Percentiles rank a stretch among this genome's conserved stretches.
Evolutionary conservation across 2,113 vertebrate species (phyloP).

Genomic region (Melierax canorus): DNA sequence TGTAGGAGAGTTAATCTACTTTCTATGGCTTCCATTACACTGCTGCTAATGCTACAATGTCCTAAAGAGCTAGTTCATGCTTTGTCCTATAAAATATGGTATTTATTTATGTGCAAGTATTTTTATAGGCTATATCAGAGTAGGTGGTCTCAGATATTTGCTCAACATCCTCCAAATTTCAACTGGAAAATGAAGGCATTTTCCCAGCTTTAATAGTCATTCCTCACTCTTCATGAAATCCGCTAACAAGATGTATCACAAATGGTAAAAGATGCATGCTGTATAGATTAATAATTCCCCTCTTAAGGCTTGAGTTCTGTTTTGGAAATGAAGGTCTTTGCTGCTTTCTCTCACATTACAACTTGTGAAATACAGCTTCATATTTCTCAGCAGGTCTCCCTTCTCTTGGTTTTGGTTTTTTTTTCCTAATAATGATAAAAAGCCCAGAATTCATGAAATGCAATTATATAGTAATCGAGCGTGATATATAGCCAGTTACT

Average conservation of each 20-base stretch:
- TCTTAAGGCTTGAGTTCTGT: not conserved
- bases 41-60: not conserved
- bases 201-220: not conserved
- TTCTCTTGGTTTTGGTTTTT: not conserved
- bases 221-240: not conserved
- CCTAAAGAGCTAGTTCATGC: not conserved
- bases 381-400: not conserved
- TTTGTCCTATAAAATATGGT: not conserved
- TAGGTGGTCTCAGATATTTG: not conserved
- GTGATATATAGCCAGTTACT: not conserved
- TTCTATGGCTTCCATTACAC: not conserved
- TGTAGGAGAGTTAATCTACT: not conserved
- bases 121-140: not conserved
- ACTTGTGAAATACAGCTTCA: not conserved
- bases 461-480: not conserved
- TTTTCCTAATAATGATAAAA: not conserved
- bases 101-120: not conserved
- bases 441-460: not conserved
- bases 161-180: not conserved
- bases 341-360: not conserved
- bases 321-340: not conserved
- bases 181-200: not conserved
- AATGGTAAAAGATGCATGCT: not conserved
- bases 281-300: not conserved
- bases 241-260: not conserved